Conservation (phyloP, 2,797 vertebrate species). For the Hippocampus kuda region DNA sequence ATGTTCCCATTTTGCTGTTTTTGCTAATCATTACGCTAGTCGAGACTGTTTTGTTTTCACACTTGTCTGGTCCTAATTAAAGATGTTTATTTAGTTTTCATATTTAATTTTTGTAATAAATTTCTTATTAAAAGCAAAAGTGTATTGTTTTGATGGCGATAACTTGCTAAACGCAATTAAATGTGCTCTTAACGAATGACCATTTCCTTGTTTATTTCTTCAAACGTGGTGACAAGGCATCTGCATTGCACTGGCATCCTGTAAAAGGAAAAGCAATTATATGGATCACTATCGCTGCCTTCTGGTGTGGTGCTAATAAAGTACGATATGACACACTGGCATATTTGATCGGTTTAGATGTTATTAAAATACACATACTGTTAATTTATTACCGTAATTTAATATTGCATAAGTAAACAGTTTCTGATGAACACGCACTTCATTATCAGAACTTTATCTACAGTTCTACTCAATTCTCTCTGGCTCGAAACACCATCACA, state of each 20-base stretch:
- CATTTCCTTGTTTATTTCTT: not conserved
- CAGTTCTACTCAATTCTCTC: too few species aligned
- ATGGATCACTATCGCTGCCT: not conserved
- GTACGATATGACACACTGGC: not conserved
- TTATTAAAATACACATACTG: not conserved
- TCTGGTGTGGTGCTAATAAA: not conserved
- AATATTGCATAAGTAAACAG: not conserved
- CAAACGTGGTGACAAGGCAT: not conserved
- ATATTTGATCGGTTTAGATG: not conserved
- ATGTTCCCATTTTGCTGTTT: not conserved
- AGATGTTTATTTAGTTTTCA: slow-evolving; percentile 71
- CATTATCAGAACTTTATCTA: not conserved
- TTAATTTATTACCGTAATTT: not conserved
- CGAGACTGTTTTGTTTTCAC: slow-evolving; percentile 56
- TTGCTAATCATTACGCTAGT: not conserved
- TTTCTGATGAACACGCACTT: not conserved
- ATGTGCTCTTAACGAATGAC: not conserved
- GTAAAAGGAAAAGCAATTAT: too few species aligned
- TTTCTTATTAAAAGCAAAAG: slow-evolving; percentile 41
- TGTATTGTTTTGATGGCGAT: not conserved
- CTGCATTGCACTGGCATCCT: not conserved
- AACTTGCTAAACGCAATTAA: not conserved
- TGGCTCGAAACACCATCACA: too few species aligned
- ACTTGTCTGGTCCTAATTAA: slow-evolving; percentile 65
- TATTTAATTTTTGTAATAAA: slow-evolving; percentile 74